Evolutionary conservation across 2,113 vertebrate genomes (phyloP), one percentile per base, ranked within the genome.

Genomic region (Dromiciops gliroides): DNA sequence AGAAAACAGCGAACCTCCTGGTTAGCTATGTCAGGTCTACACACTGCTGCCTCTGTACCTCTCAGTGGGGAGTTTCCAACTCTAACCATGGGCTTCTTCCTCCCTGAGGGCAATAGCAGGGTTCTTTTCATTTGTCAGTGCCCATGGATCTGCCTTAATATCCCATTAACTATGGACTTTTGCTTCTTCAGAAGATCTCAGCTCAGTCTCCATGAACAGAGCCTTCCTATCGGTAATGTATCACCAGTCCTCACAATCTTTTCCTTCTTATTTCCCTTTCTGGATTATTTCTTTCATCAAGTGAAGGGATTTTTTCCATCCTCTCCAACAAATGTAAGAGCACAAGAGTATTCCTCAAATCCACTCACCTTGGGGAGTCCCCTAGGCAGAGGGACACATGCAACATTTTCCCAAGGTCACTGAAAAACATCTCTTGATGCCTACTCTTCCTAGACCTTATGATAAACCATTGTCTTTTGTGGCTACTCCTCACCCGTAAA

Each of bases 401-500:
- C 12, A 2, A 4, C 26, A 26, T 92, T 48, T 23, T 5, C 8
- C 44, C 49, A 37, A 31, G n/a, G 7, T 83, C 5, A 22, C 5
- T 83, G 37, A 83, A 83, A 83, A 83, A 83, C 60, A 12, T 89
- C 89, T 83, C 89, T 94, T 91, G 90, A 93, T 24, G 53, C 12
- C 90, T 92, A 94, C 23, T 31, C 92, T 95, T 51, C 51, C 89
- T 67, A 12, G 89, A 90, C 67, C 19, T 48, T 51, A 44, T 93
- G 90, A 52, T 75, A 50, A 28, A 12, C 0, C 28, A 24, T 14
- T 14, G 16, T 90, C 90, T n/a, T 94, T 60, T 95, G 47, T 75
- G 92, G 24, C 94, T 90, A 50, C 47, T 56, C 48, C 92, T 44
- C 60, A 75, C 12, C 93, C 44, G 14, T 52, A 51, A 95, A 93